These are phyloP conservation scores for Pterocles orientalis DNA, from an alignment of 2,113 vertebrate genomes.

Conservation along the genomic window DNA sequence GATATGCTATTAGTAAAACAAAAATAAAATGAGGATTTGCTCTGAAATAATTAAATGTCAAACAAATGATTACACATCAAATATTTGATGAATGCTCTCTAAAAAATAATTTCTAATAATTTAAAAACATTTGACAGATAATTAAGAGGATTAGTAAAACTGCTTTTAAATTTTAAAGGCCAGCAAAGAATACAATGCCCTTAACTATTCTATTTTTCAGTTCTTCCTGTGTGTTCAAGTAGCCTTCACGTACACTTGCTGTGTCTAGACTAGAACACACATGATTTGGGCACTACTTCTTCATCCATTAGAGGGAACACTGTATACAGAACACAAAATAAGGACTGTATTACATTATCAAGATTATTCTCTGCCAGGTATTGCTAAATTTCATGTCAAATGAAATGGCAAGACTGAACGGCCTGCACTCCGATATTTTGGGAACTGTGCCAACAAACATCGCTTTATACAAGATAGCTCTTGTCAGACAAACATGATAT, in stretches of 20 bases:
- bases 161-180: conserved; percentile 12
- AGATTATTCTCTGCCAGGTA: not conserved
- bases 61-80: conserved; percentile 30
- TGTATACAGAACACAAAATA: not conserved
- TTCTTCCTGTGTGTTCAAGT: not conserved
- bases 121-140: conserved; percentile 30
- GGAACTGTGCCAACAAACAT: conserved; percentile 22
- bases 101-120: conserved; percentile 46
- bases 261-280: not conserved
- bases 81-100: conserved; percentile 48
- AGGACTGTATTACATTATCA: not conserved
- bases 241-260: not conserved
- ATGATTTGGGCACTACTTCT: not conserved
- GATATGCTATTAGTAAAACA: conserved; percentile 24
- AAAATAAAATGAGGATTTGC: conserved; percentile 53
- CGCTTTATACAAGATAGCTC: not conserved
- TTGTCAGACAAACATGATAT: conserved; percentile 35
- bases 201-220: not conserved
- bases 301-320: not conserved
- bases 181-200: not conserved
- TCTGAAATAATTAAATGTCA: conserved; percentile 55
- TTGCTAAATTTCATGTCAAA: not conserved
- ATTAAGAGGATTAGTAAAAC: conserved; percentile 47
- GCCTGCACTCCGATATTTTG: not conserved
- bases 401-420: not conserved